These are phyloP conservation scores for Pseudomugil gertrudae DNA, from an alignment of 2,797 vertebrate species.

Conservation along the genomic window DNA sequence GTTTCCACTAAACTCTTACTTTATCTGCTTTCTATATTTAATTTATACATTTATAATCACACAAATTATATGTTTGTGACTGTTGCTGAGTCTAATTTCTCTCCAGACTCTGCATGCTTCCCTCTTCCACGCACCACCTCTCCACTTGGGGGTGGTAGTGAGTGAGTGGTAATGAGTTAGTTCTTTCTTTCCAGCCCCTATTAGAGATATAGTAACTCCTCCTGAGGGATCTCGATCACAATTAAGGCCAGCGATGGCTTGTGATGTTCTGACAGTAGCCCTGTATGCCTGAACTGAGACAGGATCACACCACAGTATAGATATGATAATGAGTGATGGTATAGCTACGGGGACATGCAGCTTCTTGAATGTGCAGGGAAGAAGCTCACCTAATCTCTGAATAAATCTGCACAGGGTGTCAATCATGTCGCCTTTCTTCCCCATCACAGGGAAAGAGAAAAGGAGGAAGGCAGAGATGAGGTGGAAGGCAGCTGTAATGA, in stretches of 20 bases:
- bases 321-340: slow-evolving; percentile 69
- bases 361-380: slow-evolving; percentile 47
- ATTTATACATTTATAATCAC: neutral
- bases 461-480: slow-evolving; percentile 10
- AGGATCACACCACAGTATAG: slow-evolving; percentile 58
- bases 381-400: slow-evolving; percentile 67
- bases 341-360: slow-evolving; percentile 50
- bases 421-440: slow-evolving; percentile 55
- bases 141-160: slow-evolving; percentile 74
- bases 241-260: slow-evolving; percentile 58
- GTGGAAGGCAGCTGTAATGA: slow-evolving; percentile 27
- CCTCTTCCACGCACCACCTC: slow-evolving; percentile 49
- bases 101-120: slow-evolving; percentile 5
- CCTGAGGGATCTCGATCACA: slow-evolving; percentile 60
- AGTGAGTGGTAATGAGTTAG: slow-evolving; percentile 55
- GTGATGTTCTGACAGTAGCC: slow-evolving; percentile 67
- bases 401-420: slow-evolving; percentile 65
- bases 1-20: slow-evolving; percentile 4
- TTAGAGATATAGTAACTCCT: slow-evolving; percentile 48
- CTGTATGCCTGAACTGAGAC: slow-evolving; percentile 59
- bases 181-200: slow-evolving; percentile 29
- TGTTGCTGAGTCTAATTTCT: neutral
- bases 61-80: neutral
- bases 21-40: neutral
- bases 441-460: slow-evolving; percentile 55